Base-by-base conservation (phyloP, 2,113 vertebrate genomes). In the Oncorhynchus mykiss region DNA sequence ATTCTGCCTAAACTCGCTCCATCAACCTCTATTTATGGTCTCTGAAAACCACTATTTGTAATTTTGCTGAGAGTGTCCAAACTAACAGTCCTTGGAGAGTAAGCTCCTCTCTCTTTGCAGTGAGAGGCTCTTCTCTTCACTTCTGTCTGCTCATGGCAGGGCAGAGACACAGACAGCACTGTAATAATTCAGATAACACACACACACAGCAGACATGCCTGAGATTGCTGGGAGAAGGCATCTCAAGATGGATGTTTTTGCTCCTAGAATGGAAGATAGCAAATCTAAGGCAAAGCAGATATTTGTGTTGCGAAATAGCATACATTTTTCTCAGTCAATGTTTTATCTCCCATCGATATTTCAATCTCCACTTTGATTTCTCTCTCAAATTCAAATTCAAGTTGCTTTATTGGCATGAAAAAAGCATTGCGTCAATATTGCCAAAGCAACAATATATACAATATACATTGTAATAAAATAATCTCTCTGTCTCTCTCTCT, bases 51-150 rank as follows among this genome's bases (percentile, higher is more conserved):
- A 75, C 77, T 80, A 54, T 72, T 72, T 78, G 65, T 81, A 72
- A 84, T 83, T 82, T 83, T 85, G 73, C 79, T 85, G 82, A 81
- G 79, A 80, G 70, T 86, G 77, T 80, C 39, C 85, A 86, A 86
- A 83, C 77, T 80, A 81, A 85, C 82, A 81, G 65, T 67, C 49
- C 71, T 73, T 62, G 70, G 67, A 71, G 70, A 67, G 49, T 60
- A 64, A 75, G 31, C 64, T 70, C 22, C 62, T 77, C 45, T 22
- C 31, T 81, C 24, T 45, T 9, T 48, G 70, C 20, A 67, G 65
- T 66, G 8, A 9, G 34, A 39, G 45, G 20, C 67, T 45, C 73
- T 71, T 9, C 11, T 54, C 68, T 71, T 34, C 73, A 18, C 54
- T 13, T 22, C 4, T n/a, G 29, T 66, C 67, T 69, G 31, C 13